phyloP scores from a whole-genome alignment of 1,140 invertebrate species.

The Phocides pigmalion region DNA sequence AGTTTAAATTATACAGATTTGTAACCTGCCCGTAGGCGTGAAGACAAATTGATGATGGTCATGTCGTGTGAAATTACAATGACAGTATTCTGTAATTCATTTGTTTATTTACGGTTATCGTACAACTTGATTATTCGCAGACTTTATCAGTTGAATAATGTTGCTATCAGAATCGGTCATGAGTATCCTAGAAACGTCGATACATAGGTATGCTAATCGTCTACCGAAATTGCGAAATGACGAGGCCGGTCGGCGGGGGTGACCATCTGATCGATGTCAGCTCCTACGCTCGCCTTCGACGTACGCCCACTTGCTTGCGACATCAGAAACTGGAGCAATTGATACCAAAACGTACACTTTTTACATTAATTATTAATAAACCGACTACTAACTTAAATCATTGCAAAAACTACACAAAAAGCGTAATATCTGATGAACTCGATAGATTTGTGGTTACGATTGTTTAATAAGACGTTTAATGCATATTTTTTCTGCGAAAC shows the following conservation, averaged over 20 bases:
- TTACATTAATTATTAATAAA: conserved; percentile 63
- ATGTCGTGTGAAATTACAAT: conserved; percentile 24
- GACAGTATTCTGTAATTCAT: conserved; percentile 25
- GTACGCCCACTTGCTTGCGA: conserved; percentile 74
- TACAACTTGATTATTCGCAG: not conserved
- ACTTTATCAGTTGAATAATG: conserved; percentile 16
- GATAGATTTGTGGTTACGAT: conserved; percentile 24
- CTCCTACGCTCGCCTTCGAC: conserved; percentile 72
- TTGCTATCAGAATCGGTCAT: conserved; percentile 19
- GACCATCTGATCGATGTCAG: conserved; percentile 66
- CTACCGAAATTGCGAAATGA: conserved; percentile 62
- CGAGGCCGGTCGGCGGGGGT: conserved; percentile 60
- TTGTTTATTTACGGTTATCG: conserved; percentile 22
- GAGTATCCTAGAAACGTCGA: conserved; percentile 48
- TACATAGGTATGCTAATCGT: conserved; percentile 58
- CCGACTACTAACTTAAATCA: not conserved
- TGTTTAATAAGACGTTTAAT: conserved; percentile 31
- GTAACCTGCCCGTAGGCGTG: conserved; percentile 15
- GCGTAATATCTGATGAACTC: conserved; percentile 4
- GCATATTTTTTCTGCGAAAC: conserved; percentile 28
- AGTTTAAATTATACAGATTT: conserved; percentile 20
- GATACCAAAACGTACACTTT: conserved; percentile 58
- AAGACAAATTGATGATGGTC: conserved; percentile 24
- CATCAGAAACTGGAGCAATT: conserved; percentile 75
- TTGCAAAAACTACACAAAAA: conserved; percentile 11